Evolutionary conservation across 1,140 invertebrate species (phyloP).

Genomic region (Papilio polyxenes): DNA sequence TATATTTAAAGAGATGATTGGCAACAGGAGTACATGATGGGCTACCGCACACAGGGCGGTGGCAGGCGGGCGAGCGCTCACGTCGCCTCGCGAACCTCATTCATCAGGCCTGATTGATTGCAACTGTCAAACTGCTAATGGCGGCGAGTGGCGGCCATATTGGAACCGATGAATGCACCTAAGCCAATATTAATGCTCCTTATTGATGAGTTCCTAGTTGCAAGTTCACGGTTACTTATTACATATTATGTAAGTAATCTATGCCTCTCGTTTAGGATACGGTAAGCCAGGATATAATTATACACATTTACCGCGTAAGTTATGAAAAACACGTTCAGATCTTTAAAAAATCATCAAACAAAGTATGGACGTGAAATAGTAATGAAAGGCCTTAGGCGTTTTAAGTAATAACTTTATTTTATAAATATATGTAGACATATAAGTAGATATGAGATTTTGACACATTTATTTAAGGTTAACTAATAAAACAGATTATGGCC

Average conservation of each 20-base stretch:
- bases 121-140: constrained; percentile 77
- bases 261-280: constrained; percentile 53
- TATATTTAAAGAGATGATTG: neutral
- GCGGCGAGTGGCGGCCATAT: constrained; percentile 72
- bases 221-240: constrained; percentile 76
- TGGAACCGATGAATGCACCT: constrained; percentile 70
- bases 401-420: constrained; percentile 54
- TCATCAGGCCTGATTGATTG: constrained; percentile 78
- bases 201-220: constrained; percentile 68
- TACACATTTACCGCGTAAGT: constrained; percentile 49
- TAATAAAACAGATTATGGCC: constrained; percentile 44
- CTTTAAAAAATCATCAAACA: neutral
- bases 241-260: constrained; percentile 70
- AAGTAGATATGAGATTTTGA: constrained; percentile 54
- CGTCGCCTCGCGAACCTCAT: constrained; percentile 65
- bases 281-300: constrained; percentile 55
- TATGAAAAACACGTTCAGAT: neutral
- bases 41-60: constrained; percentile 60
- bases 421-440: constrained; percentile 55
- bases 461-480: constrained; percentile 43
- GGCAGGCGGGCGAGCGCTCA: constrained; percentile 41
- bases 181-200: constrained; percentile 74
- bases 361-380: constrained; percentile 13
- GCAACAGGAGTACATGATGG: constrained; percentile 21
- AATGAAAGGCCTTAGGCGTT: constrained; percentile 37